These are phyloP conservation scores for Ivindomyrus marchei DNA, from an alignment of 2,113 vertebrate species.

Conservation along the genomic window DNA sequence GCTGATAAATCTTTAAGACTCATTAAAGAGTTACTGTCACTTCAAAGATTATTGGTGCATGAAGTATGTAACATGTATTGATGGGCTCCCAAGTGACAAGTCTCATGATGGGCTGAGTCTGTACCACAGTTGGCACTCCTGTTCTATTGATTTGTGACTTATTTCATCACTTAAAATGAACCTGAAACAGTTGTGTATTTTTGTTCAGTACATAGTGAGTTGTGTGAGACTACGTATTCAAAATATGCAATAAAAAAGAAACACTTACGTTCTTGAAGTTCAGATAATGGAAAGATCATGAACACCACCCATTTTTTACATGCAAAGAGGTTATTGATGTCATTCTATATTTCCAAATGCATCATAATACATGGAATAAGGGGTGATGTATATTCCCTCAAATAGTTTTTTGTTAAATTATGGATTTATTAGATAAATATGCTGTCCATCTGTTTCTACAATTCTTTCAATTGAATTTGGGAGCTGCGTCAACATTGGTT, in stretches of 20 bases:
- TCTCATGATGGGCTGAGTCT: neutral
- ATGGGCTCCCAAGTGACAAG: neutral
- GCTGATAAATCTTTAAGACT: neutral
- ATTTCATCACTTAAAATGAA: neutral
- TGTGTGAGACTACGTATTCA: neutral
- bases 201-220: neutral
- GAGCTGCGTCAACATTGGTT: conserved; percentile 96
- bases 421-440: conserved; percentile 99
- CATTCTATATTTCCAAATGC: conserved; percentile 73
- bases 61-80: neutral
- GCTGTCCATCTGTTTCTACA: conserved; percentile 95
- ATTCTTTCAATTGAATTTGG: conserved; percentile 99
- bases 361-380: conserved; percentile 80
- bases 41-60: neutral
- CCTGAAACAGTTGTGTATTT: neutral
- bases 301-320: neutral
- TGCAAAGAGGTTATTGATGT: conserved; percentile 31
- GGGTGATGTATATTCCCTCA: conserved; percentile 97
- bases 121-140: neutral
- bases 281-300: neutral
- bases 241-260: neutral
- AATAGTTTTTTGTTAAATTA: conserved; percentile 99
- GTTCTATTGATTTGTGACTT: conserved; percentile 6
- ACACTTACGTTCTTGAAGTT: neutral
- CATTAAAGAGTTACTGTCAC: neutral